phyloP scores from a whole-genome alignment of 2,113 vertebrate genomes.

The Empidonax traillii region DNA sequence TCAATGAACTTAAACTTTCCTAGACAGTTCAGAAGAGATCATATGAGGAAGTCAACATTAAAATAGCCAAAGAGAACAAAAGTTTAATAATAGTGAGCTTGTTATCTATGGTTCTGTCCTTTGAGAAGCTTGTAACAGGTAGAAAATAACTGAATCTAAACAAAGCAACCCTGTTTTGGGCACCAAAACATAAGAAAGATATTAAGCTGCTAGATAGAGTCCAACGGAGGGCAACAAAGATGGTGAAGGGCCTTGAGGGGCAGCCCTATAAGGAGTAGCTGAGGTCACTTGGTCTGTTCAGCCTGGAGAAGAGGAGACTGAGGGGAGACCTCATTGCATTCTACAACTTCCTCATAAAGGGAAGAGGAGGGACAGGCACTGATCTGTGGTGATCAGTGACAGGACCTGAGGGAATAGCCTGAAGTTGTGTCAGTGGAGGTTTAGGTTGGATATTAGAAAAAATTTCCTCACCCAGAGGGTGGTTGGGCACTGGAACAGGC shows the following conservation, averaged over 20 bases:
- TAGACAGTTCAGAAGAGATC: neutral
- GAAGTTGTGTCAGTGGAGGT: neutral
- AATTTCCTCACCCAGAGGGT: neutral
- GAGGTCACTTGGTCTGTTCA: neutral
- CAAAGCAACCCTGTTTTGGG: neutral
- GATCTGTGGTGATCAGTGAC: neutral
- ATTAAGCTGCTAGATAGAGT: neutral
- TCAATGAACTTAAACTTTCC: neutral
- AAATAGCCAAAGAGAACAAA: neutral
- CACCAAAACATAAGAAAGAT: neutral
- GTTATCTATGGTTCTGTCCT: neutral
- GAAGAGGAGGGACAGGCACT: neutral
- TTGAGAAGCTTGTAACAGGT: neutral
- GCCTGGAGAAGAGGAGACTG: neutral
- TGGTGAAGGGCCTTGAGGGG: neutral
- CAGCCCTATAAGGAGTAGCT: too few species aligned
- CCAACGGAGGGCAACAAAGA: neutral
- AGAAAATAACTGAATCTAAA: neutral
- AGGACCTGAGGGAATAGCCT: neutral
- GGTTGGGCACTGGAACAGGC: neutral
- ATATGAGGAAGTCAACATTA: neutral
- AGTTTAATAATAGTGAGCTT: neutral
- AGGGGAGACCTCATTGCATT: neutral
- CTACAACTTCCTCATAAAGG: neutral
- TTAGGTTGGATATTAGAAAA: neutral